Evolutionary conservation across 2,888 invertebrate genomes (phyloP).

Genomic region (Lottia gigantea): DNA sequence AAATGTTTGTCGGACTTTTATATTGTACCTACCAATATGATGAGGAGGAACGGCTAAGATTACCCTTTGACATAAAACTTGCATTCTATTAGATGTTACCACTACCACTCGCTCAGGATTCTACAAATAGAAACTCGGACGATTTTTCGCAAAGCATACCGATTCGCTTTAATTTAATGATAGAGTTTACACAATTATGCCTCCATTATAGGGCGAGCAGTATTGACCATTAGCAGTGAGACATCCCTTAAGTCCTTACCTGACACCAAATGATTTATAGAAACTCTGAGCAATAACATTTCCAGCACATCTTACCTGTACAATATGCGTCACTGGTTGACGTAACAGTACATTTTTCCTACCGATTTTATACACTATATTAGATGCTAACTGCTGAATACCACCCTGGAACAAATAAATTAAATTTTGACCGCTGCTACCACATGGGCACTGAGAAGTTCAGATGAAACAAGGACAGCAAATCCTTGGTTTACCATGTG

Average conservation of each 20-base stretch:
- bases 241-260: too few relatives aligned
- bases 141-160: too few relatives aligned
- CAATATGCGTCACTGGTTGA: conserved; percentile 42
- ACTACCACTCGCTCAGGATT: conserved; percentile 35
- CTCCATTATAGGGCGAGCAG: too few relatives aligned
- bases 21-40: conserved; percentile 33
- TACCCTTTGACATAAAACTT: conserved; percentile 43
- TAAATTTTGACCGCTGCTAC: background rate
- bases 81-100: conserved; percentile 34
- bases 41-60: conserved; percentile 59
- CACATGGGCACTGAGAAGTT: too few relatives aligned
- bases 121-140: too few relatives aligned
- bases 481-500: too few relatives aligned
- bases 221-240: too few relatives aligned
- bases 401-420: conserved; percentile 42
- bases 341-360: conserved; percentile 39
- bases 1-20: background rate
- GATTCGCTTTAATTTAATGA: too few relatives aligned
- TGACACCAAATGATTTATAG: too few relatives aligned
- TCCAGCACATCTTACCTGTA: conserved; percentile 37
- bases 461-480: too few relatives aligned
- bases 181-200: too few relatives aligned
- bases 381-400: conserved; percentile 44
- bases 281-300: too few relatives aligned
- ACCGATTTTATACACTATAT: conserved; percentile 45